These are phyloP conservation scores for Rhegmatorhina hoffmannsi DNA, from an alignment of 2,113 vertebrate genomes.

Conservation along the genomic window DNA sequence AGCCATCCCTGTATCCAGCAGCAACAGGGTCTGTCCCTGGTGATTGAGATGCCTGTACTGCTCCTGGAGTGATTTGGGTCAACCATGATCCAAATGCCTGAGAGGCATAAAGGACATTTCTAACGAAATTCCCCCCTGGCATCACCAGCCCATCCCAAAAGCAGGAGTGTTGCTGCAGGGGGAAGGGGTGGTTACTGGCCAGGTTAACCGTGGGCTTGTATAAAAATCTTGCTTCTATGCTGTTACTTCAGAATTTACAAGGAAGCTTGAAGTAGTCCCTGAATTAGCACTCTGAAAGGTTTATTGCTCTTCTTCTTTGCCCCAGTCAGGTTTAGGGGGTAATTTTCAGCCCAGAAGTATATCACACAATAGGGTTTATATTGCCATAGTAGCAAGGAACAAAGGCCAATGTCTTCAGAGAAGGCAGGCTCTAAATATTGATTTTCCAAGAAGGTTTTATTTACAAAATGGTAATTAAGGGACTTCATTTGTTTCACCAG, in stretches of 20 bases:
- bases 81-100: neutral
- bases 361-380: slow-evolving; percentile 17
- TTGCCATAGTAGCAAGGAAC: slow-evolving; percentile 2
- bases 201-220: neutral
- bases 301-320: slow-evolving; percentile 30
- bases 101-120: neutral
- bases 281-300: neutral
- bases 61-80: neutral
- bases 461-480: slow-evolving; percentile 66
- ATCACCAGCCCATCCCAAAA: neutral
- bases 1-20: neutral
- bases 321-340: neutral
- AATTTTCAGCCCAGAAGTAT: slow-evolving; percentile 40
- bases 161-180: neutral
- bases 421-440: slow-evolving; percentile 50
- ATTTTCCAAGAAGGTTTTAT: slow-evolving; percentile 61
- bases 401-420: slow-evolving; percentile 18
- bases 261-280: neutral
- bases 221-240: neutral
- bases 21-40: neutral
- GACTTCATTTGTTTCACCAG: neutral
- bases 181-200: neutral
- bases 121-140: neutral
- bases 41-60: neutral
- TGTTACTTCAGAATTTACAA: neutral